phyloP scores from a whole-genome alignment of 2,888 invertebrate genomes.

The Oegoconia quadripuncta region DNA sequence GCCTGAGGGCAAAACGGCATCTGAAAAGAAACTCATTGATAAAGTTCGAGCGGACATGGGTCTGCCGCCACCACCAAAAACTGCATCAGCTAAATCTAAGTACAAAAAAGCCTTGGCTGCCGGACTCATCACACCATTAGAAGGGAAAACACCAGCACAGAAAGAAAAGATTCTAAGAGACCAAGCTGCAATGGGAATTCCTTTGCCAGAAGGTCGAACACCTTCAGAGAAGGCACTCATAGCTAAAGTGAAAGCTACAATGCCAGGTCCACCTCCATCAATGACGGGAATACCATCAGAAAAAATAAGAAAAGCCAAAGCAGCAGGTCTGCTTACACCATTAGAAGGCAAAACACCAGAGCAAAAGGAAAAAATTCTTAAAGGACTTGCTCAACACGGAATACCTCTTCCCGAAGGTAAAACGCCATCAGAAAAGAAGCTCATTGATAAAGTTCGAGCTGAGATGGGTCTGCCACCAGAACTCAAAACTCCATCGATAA shows the following conservation, averaged over 20 bases:
- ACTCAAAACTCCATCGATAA: slow-evolving; percentile 22
- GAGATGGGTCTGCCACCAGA: slow-evolving; percentile 24
- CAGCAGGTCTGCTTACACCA: slow-evolving; percentile 21
- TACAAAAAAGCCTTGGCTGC: slow-evolving; percentile 28
- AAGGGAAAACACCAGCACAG: slow-evolving; percentile 21
- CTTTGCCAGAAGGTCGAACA: slow-evolving; percentile 26
- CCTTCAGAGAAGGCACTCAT: slow-evolving; percentile 28
- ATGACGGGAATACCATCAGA: slow-evolving; percentile 20
- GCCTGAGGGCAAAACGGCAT: slow-evolving; percentile 30
- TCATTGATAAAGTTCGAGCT: slow-evolving; percentile 22
- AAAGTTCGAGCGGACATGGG: slow-evolving; percentile 27
- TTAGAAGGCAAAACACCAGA: slow-evolving; percentile 27
- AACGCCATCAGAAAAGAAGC: slow-evolving; percentile 29
- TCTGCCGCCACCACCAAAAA: slow-evolving; percentile 27
- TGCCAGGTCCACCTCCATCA: neutral
- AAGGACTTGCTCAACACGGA: slow-evolving; percentile 23
- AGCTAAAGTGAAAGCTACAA: slow-evolving; percentile 18
- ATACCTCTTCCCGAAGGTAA: slow-evolving; percentile 31
- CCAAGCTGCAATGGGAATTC: slow-evolving; percentile 25
- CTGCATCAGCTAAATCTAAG: slow-evolving; percentile 26
- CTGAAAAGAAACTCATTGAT: slow-evolving; percentile 28
- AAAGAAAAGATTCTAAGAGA: slow-evolving; percentile 29
- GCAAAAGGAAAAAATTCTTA: slow-evolving; percentile 30
- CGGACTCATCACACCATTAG: slow-evolving; percentile 28
- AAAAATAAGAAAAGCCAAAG: slow-evolving; percentile 21